Base-by-base conservation (phyloP, 1,140 invertebrate species). In the Drosophila insularis region DNA sequence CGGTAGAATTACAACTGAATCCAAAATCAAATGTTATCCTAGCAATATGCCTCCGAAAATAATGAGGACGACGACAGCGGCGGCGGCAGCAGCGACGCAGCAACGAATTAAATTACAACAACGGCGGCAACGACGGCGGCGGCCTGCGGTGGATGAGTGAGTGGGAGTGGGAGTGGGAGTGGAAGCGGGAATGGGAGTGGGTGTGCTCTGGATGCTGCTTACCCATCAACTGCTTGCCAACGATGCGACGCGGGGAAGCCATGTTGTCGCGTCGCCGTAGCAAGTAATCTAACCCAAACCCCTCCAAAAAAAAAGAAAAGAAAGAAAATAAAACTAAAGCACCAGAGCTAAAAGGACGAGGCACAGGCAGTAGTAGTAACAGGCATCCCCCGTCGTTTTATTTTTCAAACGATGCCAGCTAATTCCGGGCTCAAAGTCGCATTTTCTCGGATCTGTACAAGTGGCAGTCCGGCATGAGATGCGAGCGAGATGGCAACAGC, bases 1-100 rank as follows among this genome's bases (percentile, higher is more conserved):
- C 90, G 91, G 91, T 92, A 91, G 86, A 92, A 92, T 92, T 91
- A 91, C 90, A 92, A 92, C 91, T 92, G 91, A 92, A 91, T 86
- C 81, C 79, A 78, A 91, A 92, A 90, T 92, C 87, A 84, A 91
- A 92, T 87, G 82, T 92, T 92, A 92, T 92, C 91, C 91, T 91
- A 90, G 91, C 90, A 92, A 92, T 92, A 92, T 91, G 91, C 91
- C 89, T 91, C 87, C 84, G 84, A 90, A 89, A 89, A 89, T 90
- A 90, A 90, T 90, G 74, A 91, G 81, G 82, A 70, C 66, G 68
- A 70, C 55, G 68, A 40, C 37, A 31, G 65, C 68, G 72, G 60
- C 74, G 68, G 71, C 68, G 75, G 59, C 69, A 78, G 66, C 81
- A 74, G 87, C 82, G 77, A 80, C 82, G 82, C 85, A 86, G 90